Evolutionary conservation across 2,113 vertebrate genomes (phyloP).

Genomic region (Microcebus griseorufus): DNA sequence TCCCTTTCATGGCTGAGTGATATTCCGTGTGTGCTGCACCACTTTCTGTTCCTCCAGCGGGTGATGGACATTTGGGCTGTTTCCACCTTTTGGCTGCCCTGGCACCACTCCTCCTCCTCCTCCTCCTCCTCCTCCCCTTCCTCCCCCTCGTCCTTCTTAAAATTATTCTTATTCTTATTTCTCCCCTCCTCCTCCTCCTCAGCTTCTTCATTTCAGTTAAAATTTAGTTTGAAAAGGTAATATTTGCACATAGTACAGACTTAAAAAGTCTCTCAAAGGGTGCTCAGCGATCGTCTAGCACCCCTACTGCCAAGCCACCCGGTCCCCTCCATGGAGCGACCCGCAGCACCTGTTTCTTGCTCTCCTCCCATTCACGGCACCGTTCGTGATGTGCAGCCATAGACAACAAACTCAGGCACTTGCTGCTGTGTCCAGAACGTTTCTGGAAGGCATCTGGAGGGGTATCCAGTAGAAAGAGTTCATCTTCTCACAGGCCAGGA

Average conservation of each 20-base stretch:
- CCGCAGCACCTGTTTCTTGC: rapidly evolving
- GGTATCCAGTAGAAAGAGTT: neutral
- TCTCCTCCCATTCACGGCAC: neutral
- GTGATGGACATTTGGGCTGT: no score
- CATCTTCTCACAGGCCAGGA: neutral
- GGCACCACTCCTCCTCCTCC: no score
- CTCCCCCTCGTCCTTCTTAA: neutral
- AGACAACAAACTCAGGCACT: rapidly evolving
- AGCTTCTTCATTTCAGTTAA: neutral
- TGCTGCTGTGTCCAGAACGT: no score
- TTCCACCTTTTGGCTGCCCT: neutral
- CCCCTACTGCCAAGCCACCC: no score
- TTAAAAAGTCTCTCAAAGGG: neutral
- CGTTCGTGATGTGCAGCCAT: neutral
- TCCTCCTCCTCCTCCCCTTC: neutral
- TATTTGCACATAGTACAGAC: neutral
- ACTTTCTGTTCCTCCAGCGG: neutral
- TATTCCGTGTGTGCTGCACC: no score
- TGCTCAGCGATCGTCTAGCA: no score
- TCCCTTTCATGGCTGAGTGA: neutral
- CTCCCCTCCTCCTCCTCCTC: no score
- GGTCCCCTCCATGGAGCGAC: neutral
- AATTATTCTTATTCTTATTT: neutral
- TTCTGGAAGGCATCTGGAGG: no score
- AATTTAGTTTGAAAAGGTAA: neutral